A percentile compares a stretch with the other conserved stretches of the same genome.
These are phyloP conservation scores for Sarcophaga rosellei DNA, from an alignment of 2,888 invertebrate species.

Conservation along the genomic window DNA sequence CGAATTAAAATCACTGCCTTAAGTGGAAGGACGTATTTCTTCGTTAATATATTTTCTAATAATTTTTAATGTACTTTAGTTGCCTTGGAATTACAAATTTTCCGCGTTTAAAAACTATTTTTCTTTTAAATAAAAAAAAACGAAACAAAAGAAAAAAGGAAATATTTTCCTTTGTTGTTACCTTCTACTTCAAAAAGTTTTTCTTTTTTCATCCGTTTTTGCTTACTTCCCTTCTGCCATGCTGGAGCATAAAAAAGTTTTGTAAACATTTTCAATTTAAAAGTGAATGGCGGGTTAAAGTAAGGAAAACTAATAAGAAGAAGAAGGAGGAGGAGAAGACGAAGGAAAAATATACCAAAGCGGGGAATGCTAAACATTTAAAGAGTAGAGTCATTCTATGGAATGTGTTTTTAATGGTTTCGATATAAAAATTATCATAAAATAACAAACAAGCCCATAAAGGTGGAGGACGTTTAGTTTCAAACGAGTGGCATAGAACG, in stretches of 20 bases:
- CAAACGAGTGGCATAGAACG: background rate
- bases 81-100: background rate
- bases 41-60: slow-evolving; percentile 22
- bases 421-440: slow-evolving; percentile 46
- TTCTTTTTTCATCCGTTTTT: background rate
- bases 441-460: slow-evolving; percentile 5
- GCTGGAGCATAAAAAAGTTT: background rate
- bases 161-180: background rate
- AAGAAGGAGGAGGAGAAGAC: slow-evolving; percentile 26
- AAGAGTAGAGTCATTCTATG: slow-evolving; percentile 31
- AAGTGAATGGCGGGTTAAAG: background rate
- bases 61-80: slow-evolving; percentile 28
- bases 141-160: too few relatives aligned
- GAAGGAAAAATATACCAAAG: background rate
- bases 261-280: slow-evolving; percentile 18
- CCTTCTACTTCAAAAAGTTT: background rate
- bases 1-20: background rate
- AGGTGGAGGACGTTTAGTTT: background rate
- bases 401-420: slow-evolving; percentile 44
- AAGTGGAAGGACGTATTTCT: background rate
- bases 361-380: background rate
- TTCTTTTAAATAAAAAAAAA: too few relatives aligned
- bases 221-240: background rate
- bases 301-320: background rate
- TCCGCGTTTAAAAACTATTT: background rate